These are phyloP conservation scores for Palythoa grandiflora DNA, from an alignment of 92 coral and sea anemone species.

Conservation along the genomic window DNA sequence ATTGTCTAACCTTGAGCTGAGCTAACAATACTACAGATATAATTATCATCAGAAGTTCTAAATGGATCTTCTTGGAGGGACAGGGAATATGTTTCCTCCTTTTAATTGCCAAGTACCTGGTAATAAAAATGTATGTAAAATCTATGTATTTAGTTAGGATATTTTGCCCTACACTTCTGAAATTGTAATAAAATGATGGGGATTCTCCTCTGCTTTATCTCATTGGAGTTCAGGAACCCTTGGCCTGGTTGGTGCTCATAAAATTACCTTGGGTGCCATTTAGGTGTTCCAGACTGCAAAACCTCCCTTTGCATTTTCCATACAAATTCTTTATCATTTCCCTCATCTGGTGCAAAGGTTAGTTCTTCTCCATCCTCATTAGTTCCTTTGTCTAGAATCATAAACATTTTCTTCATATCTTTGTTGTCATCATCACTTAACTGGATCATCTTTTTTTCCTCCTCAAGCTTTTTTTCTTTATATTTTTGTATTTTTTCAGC, in stretches of 20 bases:
- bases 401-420: slow-evolving; percentile 58
- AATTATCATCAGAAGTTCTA: too few relatives aligned
- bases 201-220: too few relatives aligned
- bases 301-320: slow-evolving; percentile 67
- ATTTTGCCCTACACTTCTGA: too few relatives aligned
- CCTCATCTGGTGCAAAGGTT: slow-evolving; percentile 35
- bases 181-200: too few relatives aligned
- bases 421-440: slow-evolving; percentile 44
- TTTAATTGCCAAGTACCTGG: too few relatives aligned
- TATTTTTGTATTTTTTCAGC: too few relatives aligned
- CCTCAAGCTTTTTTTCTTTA: neutral
- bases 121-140: too few relatives aligned
- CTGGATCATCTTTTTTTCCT: slow-evolving; percentile 48
- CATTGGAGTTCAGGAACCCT: neutral
- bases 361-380: slow-evolving; percentile 45
- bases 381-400: slow-evolving; percentile 40
- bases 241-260: neutral
- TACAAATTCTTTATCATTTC: slow-evolving; percentile 38
- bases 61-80: too few relatives aligned
- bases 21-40: too few relatives aligned
- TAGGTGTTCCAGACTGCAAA: slow-evolving; percentile 51
- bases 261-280: slow-evolving; percentile 70
- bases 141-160: too few relatives aligned
- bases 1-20: too few relatives aligned
- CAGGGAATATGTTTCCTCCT: too few relatives aligned